These are phyloP conservation scores for Spinus pinus DNA, from an alignment of 2,797 vertebrate genomes.

Conservation along the genomic window DNA sequence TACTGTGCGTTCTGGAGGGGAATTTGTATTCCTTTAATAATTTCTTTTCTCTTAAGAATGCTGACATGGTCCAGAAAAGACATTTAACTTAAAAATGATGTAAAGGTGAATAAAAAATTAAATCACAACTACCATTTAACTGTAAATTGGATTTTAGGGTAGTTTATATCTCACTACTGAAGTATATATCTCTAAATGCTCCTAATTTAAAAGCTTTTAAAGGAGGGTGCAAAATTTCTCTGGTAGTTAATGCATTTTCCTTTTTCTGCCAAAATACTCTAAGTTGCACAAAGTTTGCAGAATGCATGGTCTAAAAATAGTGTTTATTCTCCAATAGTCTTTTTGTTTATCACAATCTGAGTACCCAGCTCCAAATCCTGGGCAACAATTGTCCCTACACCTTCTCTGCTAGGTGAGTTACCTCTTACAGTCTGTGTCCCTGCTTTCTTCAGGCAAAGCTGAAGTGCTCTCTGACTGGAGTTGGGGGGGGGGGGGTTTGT, in stretches of 20 bases:
- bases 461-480: background rate
- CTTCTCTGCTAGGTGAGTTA: background rate
- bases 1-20: background rate
- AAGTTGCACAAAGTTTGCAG: background rate
- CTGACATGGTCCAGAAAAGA: background rate
- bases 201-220: background rate
- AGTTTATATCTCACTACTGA: background rate
- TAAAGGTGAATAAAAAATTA: background rate
- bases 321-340: background rate
- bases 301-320: background rate
- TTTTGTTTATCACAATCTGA: background rate
- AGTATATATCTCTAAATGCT: background rate
- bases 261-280: background rate
- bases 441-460: background rate
- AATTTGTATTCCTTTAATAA: background rate
- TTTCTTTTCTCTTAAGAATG: background rate
- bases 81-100: background rate
- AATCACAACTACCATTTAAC: background rate
- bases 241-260: background rate
- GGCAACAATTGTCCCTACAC: rapidly evolving
- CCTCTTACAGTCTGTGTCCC: background rate
- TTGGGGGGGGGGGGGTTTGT: background rate
- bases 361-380: background rate
- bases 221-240: background rate
- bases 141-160: background rate